Base-by-base conservation (phyloP, 2,888 invertebrate genomes). In the Metallyticus violacea region DNA sequence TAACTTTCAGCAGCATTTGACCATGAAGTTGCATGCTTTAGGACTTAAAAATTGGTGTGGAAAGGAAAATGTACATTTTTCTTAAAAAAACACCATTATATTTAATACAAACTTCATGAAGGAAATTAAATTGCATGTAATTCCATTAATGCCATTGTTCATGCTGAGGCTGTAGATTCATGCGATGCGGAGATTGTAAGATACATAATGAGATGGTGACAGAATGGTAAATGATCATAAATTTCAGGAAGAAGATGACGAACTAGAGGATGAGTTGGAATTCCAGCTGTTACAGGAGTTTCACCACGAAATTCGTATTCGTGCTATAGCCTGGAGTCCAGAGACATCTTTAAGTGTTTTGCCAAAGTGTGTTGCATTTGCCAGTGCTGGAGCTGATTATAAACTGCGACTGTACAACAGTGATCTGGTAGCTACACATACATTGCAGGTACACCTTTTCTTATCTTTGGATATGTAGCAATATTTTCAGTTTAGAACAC, bases 291-390 rank as follows among this genome's bases (percentile, higher is more conserved):
- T 95, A 0, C 92, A 93, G 88, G 93, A 94, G 88, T 93, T 95
- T 88, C 92, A 93, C 78, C 93, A 94, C 87, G 93, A 93, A 83
- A 92, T 92, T 7, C 92, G 94, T 88, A 93, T 94, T 86, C 93
- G 94, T 88, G 92, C 93, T 1, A 90, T 95, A 7, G 92, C 93
- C 28, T 93, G 95, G 91, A 94, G 95, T 80, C 94, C 95, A 27
- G 94, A 94, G 89, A 94, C 95, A 9, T 94, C 94, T 0, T 90
- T 95, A 4, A 93, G 92, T 85, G 91, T 93, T 26, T 91, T 94
- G 22, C 95, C 95, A 2, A 94, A 94, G 90, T 91, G 92, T 88
- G 89, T 94, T n/a, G 90, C 92, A 29, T 94, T 94, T 89, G 92
- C 92, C 87, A 91, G 93, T 2, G 95, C 94, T 27, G 93, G 93